Evolutionary conservation across 2,113 vertebrate genomes (phyloP), one percentile per base, ranked within the genome.

Genomic region (Arothron firmamentum): DNA sequence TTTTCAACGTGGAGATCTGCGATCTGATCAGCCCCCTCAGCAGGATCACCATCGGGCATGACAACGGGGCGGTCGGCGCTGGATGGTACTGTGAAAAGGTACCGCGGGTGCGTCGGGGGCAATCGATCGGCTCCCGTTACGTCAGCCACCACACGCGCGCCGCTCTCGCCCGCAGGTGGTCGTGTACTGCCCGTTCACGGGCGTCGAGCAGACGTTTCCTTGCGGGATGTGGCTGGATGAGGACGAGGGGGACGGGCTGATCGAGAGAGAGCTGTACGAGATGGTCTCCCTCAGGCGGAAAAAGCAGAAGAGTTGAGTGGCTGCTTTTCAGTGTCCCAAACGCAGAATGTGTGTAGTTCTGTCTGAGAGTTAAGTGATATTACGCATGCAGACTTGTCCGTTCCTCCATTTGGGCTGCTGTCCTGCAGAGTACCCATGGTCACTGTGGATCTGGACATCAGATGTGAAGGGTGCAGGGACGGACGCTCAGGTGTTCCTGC

Each of bases 41-140:
- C 67, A 88, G 96, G 20, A 94, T 98, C 67, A 95, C 93, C 71
- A 94, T 99, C 0, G 97, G 97, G 1, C 96, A 98, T 0, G 92
- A 97, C 50, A 98, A 98, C 0, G 91, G 89, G 0, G 96, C 96
- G 0, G 90, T 94, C 52, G 95, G 94, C 49, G 93, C 93, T 1
- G 96, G 96, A 18, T 99, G 97, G 96, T 94, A 94, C 82, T 98
- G 97, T 28, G 95, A 99, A 79, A 98, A 98, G 97, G 97, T 98
- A 74, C 23, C 0, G 1, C 18, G 7, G n/a, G n/a, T 45, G 9
- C 1, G 45, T 31, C 20, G 19, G 14, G 25, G 1, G 20, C 14
- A 6, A 55, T 3, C 25, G 2, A 53, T 8, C 17, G 4, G 48
- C 38, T 68, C 12, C 47, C 10, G 41, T 20, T 63, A 28, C 12